Base-by-base conservation (phyloP, 2,797 vertebrate genomes). In the Ibycter americanus region DNA sequence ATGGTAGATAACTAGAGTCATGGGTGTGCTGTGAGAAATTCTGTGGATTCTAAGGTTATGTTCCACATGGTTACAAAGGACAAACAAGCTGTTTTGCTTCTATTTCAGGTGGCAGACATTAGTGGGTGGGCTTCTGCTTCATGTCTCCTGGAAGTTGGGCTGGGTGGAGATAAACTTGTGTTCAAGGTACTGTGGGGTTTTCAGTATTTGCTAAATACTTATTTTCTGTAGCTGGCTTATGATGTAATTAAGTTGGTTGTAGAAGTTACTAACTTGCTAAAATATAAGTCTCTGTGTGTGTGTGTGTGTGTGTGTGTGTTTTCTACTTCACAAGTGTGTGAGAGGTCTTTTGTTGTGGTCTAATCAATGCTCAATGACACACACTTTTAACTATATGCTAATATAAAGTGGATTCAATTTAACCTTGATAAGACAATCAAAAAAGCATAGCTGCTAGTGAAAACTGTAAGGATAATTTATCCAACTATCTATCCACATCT, bases 71-170 rank as follows among this genome's bases (percentile, higher is more conserved):
- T 61, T 87, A 42, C 73, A 78, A 65, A 63, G 61, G 9, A 49
- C 12, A 54, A 79, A 58, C 5, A 27, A 44, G 54, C 55, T 83
- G 56, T 96, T 62, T 89, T 46, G 3, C 76, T 88, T 77, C 52
- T 55, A 1, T 98, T 96, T 46, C 96, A 99, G 99, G 97, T 99
- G 99, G 99, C 99, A 99, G 97, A 99, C 99, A 0, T 95, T 99
- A 47, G 96, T 99, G 63, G 99, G 99, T 27, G 98, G 98, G 31
- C 77, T 99, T 76, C 95, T 99, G 88, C 99, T 99, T 59, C 98
- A 99, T 3, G 62, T 99, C 56, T 99, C 97, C 20, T 99, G 99
- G 97, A 99, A 98, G 88, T 97, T 99, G 74, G 99, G 99, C 85
- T 99, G 98, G 99, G 98, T 99, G 91, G 99, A 99, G 96, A 98